Percentiles rank a stretch among this genome's conserved stretches.
These are phyloP conservation scores for Dioctria rufipes DNA, from an alignment of 2,888 invertebrate species.

Conservation along the genomic window DNA sequence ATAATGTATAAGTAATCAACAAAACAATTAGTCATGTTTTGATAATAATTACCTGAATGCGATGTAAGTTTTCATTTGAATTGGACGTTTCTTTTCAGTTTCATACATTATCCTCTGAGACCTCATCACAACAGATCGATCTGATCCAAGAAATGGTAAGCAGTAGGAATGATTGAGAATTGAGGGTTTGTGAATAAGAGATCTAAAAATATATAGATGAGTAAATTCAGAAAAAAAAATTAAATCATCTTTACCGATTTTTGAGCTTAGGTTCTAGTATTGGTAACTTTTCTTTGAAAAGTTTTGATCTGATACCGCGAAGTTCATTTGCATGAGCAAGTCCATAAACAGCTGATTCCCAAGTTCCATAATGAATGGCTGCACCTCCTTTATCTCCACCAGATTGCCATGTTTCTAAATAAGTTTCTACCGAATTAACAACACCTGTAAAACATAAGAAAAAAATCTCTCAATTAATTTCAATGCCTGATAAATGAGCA, in stretches of 20 bases:
- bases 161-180: conserved; percentile 75
- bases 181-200: conserved; percentile 73
- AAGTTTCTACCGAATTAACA: conserved; percentile 85
- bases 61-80: conserved; percentile 85
- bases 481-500: neutral
- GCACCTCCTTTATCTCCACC: conserved; percentile 70
- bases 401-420: conserved; percentile 72
- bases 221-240: neutral
- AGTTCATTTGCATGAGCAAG: conserved; percentile 79
- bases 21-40: neutral
- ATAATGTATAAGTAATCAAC: no score
- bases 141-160: conserved; percentile 86
- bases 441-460: conserved; percentile 70
- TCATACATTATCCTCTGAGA: conserved; percentile 85
- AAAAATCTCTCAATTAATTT: no score
- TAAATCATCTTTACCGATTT: conserved; percentile 65
- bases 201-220: conserved; percentile 66
- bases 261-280: conserved; percentile 76
- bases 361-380: conserved; percentile 86
- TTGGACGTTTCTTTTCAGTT: conserved; percentile 79
- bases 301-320: conserved; percentile 76
- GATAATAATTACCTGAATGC: conserved; percentile 68
- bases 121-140: conserved; percentile 85
- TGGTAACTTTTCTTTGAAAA: conserved; percentile 79
- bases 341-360: conserved; percentile 89